Base-by-base conservation (phyloP, 1,140 invertebrate genomes). In the Metaphire vulgaris region DNA sequence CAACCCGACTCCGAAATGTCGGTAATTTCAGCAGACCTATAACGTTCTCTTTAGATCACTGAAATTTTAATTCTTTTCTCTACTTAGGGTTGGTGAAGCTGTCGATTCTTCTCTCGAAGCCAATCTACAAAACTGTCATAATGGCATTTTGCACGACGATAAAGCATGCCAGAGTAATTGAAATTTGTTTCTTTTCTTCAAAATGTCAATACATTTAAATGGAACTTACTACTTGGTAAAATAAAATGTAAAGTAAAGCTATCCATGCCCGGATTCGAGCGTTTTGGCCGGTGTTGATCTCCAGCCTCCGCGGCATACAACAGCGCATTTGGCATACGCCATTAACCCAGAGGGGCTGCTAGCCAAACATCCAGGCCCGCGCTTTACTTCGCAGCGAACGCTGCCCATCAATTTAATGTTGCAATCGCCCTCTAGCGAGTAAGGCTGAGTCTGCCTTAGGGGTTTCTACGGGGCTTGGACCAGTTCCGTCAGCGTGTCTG, bases 21-120 rank as follows among this genome's bases (percentile, higher is more conserved):
- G 21, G 41, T 21, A 56, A 56, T 56, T 69, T 26, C 6, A 69
- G n/a, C n/a, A 31, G 26, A 12, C 67, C 67, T 28, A 12, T 69
- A 12, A 12, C 31, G 26, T 69, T 6, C 2, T 26, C 2, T 69
- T 28, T 26, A 31, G n/a, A n/a, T n/a, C n/a, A n/a, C n/a, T n/a
- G n/a, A n/a, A n/a, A n/a, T 65, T 15, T 15, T n/a, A 12, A 26
- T 28, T 69, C n/a, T 26, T 28, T 69, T 31, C 6, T 6, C 67
- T 31, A 69, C 26, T 12, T 26, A 69, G 67, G n/a, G 67, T 69
- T 26, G 67, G 67, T 12, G 67, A 69, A 26, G n/a, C 67, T 31
- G 30, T 69, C 6, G 67, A 69, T 26, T 26, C n/a, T 6, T 12
- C n/a, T 12, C 67, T 69, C 2, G n/a, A 69, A 69, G 67, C 6